Evolutionary conservation across 1,140 invertebrate species (phyloP).

Genomic region (Drosophila kohkoa): DNA sequence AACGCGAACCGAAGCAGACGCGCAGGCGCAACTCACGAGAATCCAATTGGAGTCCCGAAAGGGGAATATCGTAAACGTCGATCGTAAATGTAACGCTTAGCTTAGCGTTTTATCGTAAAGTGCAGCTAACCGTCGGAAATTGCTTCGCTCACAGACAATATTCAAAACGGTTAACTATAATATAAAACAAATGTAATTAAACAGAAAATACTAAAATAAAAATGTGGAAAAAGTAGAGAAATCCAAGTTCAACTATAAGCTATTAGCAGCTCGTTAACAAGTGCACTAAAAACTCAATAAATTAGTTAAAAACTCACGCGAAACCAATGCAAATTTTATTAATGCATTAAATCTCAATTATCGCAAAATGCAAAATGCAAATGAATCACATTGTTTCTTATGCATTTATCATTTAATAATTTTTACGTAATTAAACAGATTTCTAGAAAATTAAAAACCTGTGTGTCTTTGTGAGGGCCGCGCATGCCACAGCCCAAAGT

Average conservation of each 20-base stretch:
- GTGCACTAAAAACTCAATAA: slow-evolving; percentile 42
- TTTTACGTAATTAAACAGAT: slow-evolving; percentile 63
- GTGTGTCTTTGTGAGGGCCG: slow-evolving; percentile 71
- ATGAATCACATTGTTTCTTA: slow-evolving; percentile 55
- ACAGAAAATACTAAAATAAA: slow-evolving; percentile 19
- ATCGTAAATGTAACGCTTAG: slow-evolving; percentile 45
- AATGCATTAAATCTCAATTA: slow-evolving; percentile 40
- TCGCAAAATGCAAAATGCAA: slow-evolving; percentile 50
- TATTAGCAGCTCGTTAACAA: slow-evolving; percentile 55
- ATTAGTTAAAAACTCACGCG: slow-evolving; percentile 59
- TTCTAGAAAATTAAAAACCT: slow-evolving; percentile 49
- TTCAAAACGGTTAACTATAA: slow-evolving; percentile 23
- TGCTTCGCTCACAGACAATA: slow-evolving; percentile 28
- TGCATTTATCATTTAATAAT: slow-evolving; percentile 72
- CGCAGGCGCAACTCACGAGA: slow-evolving; percentile 61
- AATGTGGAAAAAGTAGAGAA: slow-evolving; percentile 7
- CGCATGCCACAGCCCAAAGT: slow-evolving; percentile 21
- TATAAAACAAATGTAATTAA: slow-evolving; percentile 11
- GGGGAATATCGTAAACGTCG: slow-evolving; percentile 35
- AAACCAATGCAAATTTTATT: slow-evolving; percentile 53
- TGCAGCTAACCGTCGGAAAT: slow-evolving; percentile 53
- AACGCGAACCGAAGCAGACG: slow-evolving; percentile 68
- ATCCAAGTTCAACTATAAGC: slow-evolving; percentile 39
- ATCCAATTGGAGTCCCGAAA: slow-evolving; percentile 34
- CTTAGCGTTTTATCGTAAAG: slow-evolving; percentile 33